Conservation (phyloP, 2,797 vertebrate species). For the Myripristis murdjan region DNA sequence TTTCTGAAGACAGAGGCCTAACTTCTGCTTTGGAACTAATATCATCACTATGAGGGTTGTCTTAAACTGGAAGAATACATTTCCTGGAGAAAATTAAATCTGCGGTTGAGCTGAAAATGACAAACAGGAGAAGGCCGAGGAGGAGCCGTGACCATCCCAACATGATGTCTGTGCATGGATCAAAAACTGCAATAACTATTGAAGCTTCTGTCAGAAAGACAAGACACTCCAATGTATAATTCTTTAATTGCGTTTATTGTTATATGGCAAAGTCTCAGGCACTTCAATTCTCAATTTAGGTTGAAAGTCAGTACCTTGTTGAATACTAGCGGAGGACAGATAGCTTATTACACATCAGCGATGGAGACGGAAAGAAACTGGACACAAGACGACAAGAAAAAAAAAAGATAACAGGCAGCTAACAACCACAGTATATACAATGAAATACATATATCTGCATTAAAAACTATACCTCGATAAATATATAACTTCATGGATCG, state of each 20-base stretch:
- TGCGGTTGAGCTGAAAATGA: no score
- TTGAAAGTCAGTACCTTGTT: slow-evolving; percentile 82
- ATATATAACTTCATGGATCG: slow-evolving; percentile 89
- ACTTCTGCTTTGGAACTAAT: no score
- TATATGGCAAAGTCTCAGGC: slow-evolving; percentile 93
- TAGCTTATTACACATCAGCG: slow-evolving; percentile 65
- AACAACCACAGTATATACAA: slow-evolving; percentile 83
- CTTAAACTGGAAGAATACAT: no score
- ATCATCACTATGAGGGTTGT: no score
- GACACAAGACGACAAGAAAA: slow-evolving; percentile 34
- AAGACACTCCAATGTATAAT: not conserved
- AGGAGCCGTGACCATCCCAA: no score
- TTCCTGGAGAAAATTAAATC: no score
- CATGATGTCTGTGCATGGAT: no score
- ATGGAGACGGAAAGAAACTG: slow-evolving; percentile 56
- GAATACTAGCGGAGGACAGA: slow-evolving; percentile 77
- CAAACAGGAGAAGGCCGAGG: not conserved
- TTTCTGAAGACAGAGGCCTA: no score
- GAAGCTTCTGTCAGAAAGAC: not conserved
- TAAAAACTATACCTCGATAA: slow-evolving; percentile 92
- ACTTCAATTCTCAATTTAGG: slow-evolving; percentile 91
- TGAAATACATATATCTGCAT: slow-evolving; percentile 83
- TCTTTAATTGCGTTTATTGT: slow-evolving; percentile 88
- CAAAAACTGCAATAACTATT: no score
- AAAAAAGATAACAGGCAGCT: slow-evolving; percentile 64